Conservation (phyloP, 2,888 invertebrate genomes). For the Rhorus exstirpatorius region DNA sequence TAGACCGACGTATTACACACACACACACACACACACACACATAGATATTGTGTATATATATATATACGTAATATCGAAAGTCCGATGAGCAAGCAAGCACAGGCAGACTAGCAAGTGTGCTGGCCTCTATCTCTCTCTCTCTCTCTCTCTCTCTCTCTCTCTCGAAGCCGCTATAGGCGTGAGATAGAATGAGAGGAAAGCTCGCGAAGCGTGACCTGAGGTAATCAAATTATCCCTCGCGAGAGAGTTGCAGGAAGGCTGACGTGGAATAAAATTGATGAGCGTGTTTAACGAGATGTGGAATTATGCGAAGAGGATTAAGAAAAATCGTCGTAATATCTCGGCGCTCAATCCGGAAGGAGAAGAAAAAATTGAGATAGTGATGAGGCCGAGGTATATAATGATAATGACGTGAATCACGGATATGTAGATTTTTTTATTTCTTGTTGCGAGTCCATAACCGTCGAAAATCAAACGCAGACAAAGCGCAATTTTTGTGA, state of each 20-base stretch:
- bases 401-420: conserved; percentile 62
- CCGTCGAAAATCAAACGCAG: neutral
- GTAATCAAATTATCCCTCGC: conserved; percentile 72
- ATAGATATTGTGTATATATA: neutral
- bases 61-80: conserved; percentile 46
- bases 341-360: conserved; percentile 21
- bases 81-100: conserved; percentile 66
- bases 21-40: neutral
- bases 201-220: conserved; percentile 71
- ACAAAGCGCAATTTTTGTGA: neutral
- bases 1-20: conserved; percentile 16
- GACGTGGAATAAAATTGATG: conserved; percentile 75
- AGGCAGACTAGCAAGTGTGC: conserved; percentile 37
- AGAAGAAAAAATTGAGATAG: conserved; percentile 28
- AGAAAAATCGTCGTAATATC: conserved; percentile 68
- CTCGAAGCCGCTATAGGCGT: conserved; percentile 32
- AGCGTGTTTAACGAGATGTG: conserved; percentile 78
- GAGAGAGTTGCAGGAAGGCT: conserved; percentile 73
- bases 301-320: conserved; percentile 74
- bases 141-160: no score
- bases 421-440: conserved; percentile 29
- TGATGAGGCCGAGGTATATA: conserved; percentile 23
- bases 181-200: conserved; percentile 62
- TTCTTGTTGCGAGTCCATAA: neutral
- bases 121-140: no score